Evolutionary conservation across 2,888 invertebrate species (phyloP), one percentile per base, ranked within the genome.

Genomic region (Ophion ventricosus): DNA sequence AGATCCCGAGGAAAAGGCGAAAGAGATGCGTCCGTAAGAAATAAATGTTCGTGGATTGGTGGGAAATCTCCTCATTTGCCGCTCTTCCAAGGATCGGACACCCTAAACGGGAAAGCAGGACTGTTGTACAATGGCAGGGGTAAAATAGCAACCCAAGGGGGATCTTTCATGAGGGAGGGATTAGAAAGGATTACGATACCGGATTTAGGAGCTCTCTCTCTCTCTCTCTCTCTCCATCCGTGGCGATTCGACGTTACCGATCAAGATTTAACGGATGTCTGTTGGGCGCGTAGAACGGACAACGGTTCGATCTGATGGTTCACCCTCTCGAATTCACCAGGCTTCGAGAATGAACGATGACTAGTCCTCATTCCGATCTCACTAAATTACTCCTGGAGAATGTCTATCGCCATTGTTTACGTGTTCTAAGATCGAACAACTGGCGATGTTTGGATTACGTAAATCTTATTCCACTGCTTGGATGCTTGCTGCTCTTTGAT

Each of bases 141-240:
- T 43, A 66, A 40, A 73, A 59, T 61, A 80, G 69, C 54, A 64
- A 59, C 43, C 73, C 26, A 26, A 79, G 72, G 69, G 88, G 89
- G 83, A 87, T 88, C 83, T 86, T 85, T 86, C 43, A 57, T 61
- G n/a, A 78, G 85, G 89, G n/a, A 78, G 85, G 89, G 90, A 91
- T 90, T 89, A 88, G 89, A 86, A 89, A 88, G 90, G 91, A 90
- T 91, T 91, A 91, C 88, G 86, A 85, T 66, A 83, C 54, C 73
- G 90, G 89, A 90, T 90, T 90, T 90, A 90, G 88, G 73, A 85
- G 87, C 87, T 35, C 35, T 35, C 35, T 35, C 87, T 35, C 35
- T 35, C 35, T 35, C 87, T 35, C 35, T 35, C 35, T 35, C n/a
- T 87, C 89, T 87, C 89, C 86, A 90, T 89, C 88, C 87, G 63